phyloP scores from a whole-genome alignment of 2,113 vertebrate species.

The Catharus fuscescens region DNA sequence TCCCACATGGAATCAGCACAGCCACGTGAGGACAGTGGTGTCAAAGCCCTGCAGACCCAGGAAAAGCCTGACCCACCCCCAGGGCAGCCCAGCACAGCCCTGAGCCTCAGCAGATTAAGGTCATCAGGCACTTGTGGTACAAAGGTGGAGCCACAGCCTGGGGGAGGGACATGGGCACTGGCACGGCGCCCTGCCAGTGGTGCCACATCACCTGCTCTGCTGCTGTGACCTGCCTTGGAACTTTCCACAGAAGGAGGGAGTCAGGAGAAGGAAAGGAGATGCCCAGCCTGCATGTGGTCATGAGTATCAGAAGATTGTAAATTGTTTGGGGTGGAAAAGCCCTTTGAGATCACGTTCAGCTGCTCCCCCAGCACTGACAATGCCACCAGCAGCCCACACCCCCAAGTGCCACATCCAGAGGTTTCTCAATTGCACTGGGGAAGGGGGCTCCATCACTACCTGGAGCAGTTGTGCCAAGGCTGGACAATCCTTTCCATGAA shows the following conservation, averaged over 20 bases:
- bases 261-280: not conserved
- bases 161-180: rapidly evolving
- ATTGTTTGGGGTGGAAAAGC: not conserved
- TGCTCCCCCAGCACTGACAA: not conserved
- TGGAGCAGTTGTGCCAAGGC: not conserved
- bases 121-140: not conserved
- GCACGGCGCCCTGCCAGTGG: not conserved
- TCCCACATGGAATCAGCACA: not conserved
- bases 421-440: not conserved
- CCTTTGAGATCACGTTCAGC: not conserved
- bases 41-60: not conserved
- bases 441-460: not conserved
- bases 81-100: not conserved
- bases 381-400: not conserved
- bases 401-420: not conserved
- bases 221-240: not conserved
- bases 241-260: not conserved
- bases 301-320: not conserved
- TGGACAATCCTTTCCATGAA: not conserved
- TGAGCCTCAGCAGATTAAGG: not conserved
- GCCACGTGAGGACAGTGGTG: rapidly evolving
- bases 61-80: not conserved
- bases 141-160: not conserved
- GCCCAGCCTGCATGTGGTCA: rapidly evolving
- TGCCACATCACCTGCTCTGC: not conserved